Evolutionary conservation across 2,888 invertebrate genomes (phyloP).

Genomic region (Therioaphis trifolii): DNA sequence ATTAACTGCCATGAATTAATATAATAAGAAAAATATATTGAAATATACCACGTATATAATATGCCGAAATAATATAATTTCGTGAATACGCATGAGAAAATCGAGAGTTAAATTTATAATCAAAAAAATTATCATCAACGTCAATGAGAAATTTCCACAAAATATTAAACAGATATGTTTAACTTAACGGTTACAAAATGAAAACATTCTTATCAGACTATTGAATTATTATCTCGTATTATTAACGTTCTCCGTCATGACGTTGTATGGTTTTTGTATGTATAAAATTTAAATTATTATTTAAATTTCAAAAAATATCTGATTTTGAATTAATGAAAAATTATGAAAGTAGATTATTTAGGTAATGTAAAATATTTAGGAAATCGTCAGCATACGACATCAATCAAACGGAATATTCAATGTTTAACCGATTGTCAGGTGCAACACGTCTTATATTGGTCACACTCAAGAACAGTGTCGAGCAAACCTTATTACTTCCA

Average conservation of each 20-base stretch:
- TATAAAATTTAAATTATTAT: too few relatives aligned
- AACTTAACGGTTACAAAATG: conserved; percentile 38
- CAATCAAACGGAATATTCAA: too few relatives aligned
- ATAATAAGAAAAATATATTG: too few relatives aligned
- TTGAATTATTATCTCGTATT: neutral
- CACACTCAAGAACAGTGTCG: neutral
- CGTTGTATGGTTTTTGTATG: neutral
- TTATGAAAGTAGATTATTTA: too few relatives aligned
- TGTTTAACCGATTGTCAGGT: neutral
- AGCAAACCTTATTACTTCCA: too few relatives aligned
- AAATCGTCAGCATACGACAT: too few relatives aligned
- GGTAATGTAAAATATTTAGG: neutral
- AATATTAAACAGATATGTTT: neutral
- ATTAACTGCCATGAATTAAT: too few relatives aligned
- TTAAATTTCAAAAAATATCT: neutral
- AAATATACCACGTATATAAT: too few relatives aligned
- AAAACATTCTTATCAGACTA: conserved; percentile 38
- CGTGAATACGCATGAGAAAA: too few relatives aligned
- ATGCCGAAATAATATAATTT: too few relatives aligned
- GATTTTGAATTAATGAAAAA: too few relatives aligned
- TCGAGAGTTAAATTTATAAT: neutral
- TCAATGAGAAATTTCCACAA: neutral
- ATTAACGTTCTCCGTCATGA: too few relatives aligned
- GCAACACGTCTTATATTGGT: conserved; percentile 13
- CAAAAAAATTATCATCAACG: neutral